These are phyloP conservation scores for Mallotus villosus DNA, from an alignment of 2,797 vertebrate genomes.

Conservation along the genomic window DNA sequence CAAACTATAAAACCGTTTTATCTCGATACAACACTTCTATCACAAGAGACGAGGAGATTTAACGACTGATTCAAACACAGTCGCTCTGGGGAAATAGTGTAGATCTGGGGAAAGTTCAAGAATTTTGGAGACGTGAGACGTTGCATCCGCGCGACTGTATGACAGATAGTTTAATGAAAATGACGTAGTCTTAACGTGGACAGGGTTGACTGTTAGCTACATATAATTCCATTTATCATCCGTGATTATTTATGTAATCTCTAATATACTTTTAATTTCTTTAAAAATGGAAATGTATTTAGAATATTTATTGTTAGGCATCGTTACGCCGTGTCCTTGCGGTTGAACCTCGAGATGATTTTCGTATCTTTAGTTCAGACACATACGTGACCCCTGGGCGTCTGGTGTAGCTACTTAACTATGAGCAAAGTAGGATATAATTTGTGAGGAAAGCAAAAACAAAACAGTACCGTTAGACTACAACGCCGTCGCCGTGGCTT, in stretches of 20 bases:
- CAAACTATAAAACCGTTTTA: conserved; percentile 58
- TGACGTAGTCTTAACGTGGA: conserved; percentile 43
- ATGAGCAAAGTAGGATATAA: not conserved
- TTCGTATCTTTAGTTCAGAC: not conserved
- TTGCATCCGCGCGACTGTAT: conserved; percentile 37
- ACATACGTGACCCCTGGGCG: not conserved
- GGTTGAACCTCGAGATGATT: not conserved
- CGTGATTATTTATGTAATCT: conserved; percentile 13
- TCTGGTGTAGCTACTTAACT: not conserved
- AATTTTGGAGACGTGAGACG: conserved; percentile 31
- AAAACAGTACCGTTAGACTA: not conserved
- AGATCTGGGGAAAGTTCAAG: conserved; percentile 58
- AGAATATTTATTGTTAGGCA: not conserved
- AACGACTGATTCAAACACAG: conserved; percentile 38
- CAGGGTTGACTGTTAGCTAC: conserved; percentile 32
- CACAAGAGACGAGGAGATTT: conserved; percentile 44
- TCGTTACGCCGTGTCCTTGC: not conserved
- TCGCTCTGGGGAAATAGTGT: conserved; percentile 41
- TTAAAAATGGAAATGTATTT: not conserved
- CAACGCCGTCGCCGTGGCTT: not conserved
- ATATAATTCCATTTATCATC: conserved; percentile 27
- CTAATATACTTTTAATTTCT: not conserved
- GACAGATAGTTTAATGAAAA: conserved; percentile 48
- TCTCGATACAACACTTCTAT: conserved; percentile 44
- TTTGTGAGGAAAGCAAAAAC: not conserved